Percentiles rank a stretch among this genome's conserved stretches.
phyloP scores from a whole-genome alignment of 1,140 invertebrate genomes.

The Asbolus verrucosus region DNA sequence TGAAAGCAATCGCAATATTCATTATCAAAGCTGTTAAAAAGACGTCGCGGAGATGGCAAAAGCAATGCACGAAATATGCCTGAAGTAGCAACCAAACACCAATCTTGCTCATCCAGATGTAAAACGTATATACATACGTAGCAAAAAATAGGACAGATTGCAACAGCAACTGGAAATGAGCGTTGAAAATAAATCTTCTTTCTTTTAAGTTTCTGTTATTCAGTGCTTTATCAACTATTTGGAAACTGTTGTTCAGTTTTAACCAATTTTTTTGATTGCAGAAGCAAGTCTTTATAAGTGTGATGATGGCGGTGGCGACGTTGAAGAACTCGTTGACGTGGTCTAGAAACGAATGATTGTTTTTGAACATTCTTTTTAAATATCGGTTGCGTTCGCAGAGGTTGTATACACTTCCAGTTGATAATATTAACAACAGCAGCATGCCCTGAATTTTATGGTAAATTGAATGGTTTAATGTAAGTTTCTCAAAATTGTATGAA shows the following conservation, averaged over 20 bases:
- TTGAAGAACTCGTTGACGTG: not conserved
- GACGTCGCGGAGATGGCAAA: not conserved
- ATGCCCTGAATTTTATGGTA: constrained; percentile 2
- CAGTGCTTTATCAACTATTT: constrained; percentile 5
- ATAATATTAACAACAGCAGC: not conserved
- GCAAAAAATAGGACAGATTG: not conserved
- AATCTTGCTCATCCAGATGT: too few species aligned
- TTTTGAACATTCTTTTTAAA: too few species aligned
- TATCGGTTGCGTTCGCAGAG: not conserved
- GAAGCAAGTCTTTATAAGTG: not conserved
- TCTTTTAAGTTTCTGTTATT: constrained; percentile 14
- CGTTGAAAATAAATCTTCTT: not conserved
- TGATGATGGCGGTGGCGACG: not conserved
- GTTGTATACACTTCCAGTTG: not conserved
- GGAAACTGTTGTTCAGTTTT: constrained; percentile 28
- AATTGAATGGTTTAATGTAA: not conserved
- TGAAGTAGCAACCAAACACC: not conserved
- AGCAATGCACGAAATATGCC: not conserved
- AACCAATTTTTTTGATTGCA: not conserved
- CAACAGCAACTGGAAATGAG: not conserved
- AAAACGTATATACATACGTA: too few species aligned
- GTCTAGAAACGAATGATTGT: too few species aligned
- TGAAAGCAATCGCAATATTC: constrained; percentile 10
- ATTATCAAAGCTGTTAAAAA: not conserved
- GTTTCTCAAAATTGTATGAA: constrained; percentile 12